Conservation (phyloP, 1,140 invertebrate species). For the Dreissena polymorpha region DNA sequence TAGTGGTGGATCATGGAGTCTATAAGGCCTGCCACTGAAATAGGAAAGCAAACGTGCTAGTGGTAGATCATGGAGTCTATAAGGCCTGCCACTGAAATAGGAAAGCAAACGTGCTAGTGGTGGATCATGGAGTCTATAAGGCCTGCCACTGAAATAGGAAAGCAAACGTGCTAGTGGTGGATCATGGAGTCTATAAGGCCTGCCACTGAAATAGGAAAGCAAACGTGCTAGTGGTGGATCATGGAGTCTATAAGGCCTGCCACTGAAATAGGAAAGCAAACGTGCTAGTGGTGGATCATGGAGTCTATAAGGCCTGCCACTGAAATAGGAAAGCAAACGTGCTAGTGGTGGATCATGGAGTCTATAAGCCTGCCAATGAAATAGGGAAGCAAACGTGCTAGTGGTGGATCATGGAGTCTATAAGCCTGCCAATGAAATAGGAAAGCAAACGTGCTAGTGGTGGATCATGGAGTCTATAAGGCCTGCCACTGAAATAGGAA, state of each 20-base stretch:
- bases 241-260: slow-evolving; percentile 94
- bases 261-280: slow-evolving; percentile 80
- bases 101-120: slow-evolving; percentile 71
- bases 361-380: slow-evolving; percentile 94
- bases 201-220: slow-evolving; percentile 83
- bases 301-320: slow-evolving; percentile 95
- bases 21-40: slow-evolving; percentile 91
- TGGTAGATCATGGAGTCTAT: slow-evolving; percentile 92
- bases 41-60: slow-evolving; percentile 60
- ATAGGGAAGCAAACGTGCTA: slow-evolving; percentile 62
- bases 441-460: slow-evolving; percentile 71
- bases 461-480: slow-evolving; percentile 94
- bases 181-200: slow-evolving; percentile 93
- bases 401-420: slow-evolving; percentile 92
- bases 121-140: slow-evolving; percentile 94
- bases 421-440: slow-evolving; percentile 89
- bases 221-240: slow-evolving; percentile 84
- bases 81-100: slow-evolving; percentile 88
- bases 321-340: slow-evolving; percentile 64
- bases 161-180: slow-evolving; percentile 82
- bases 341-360: slow-evolving; percentile 87
- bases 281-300: slow-evolving; percentile 85
- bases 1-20: slow-evolving; percentile 91
- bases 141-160: slow-evolving; percentile 86
- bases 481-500: slow-evolving; percentile 86